A percentile compares a stretch with the other conserved stretches of the same genome.
Conservation (phyloP, 2,888 invertebrate genomes). For the Eupithecia insigniata region DNA sequence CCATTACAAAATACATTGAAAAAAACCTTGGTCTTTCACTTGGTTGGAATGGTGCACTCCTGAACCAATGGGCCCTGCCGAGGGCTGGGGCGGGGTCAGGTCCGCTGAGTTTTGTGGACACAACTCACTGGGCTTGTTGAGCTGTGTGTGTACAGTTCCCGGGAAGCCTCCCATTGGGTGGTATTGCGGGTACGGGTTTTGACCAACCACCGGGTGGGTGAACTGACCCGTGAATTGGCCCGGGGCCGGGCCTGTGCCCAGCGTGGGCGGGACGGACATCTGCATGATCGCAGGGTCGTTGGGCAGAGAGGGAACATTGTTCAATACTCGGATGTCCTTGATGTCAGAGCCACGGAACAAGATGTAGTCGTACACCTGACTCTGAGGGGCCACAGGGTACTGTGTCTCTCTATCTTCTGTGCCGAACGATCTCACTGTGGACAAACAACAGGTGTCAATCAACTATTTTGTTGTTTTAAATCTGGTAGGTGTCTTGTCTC, state of each 20-base stretch:
- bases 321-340: slow-evolving; percentile 98
- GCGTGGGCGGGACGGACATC: slow-evolving; percentile 90
- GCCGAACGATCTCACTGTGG: slow-evolving; percentile 98
- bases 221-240: slow-evolving; percentile 86
- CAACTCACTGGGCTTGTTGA: slow-evolving; percentile 84
- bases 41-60: slow-evolving; percentile 79
- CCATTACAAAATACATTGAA: slow-evolving; percentile 55
- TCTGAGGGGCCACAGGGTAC: slow-evolving; percentile 97
- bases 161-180: slow-evolving; percentile 83
- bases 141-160: slow-evolving; percentile 73
- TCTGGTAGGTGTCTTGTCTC: neutral
- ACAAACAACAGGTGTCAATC: slow-evolving; percentile 46
- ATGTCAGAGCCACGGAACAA: slow-evolving; percentile 99
- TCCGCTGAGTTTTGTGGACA: slow-evolving; percentile 77
- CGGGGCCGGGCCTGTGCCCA: slow-evolving; percentile 85
- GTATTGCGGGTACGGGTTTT: slow-evolving; percentile 77
- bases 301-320: slow-evolving; percentile 92
- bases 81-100: slow-evolving; percentile 66
- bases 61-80: slow-evolving; percentile 76
- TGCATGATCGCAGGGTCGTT: slow-evolving; percentile 99
- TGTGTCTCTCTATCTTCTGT: slow-evolving; percentile 99
- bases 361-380: slow-evolving; percentile 99
- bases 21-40: slow-evolving; percentile 85
- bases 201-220: slow-evolving; percentile 88
- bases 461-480: slow-evolving; percentile 6